Percentiles rank a stretch among this genome's conserved stretches.
Evolutionary conservation across 1,140 invertebrate genomes (phyloP).

Genomic region (Oryzaephilus surinamensis): DNA sequence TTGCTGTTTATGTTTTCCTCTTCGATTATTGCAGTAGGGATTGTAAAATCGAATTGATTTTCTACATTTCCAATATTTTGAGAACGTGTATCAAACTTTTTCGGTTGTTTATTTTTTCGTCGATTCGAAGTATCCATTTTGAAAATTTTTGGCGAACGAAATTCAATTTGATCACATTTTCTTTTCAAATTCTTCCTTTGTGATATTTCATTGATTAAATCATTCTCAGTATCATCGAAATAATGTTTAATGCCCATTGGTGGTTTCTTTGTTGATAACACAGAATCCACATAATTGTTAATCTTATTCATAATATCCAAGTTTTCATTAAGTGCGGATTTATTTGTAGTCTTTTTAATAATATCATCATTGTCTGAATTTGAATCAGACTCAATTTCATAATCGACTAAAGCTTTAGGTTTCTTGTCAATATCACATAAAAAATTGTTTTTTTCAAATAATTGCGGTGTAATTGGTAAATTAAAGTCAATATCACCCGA

Average conservation of each 20-base stretch:
- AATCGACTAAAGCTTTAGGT: conserved; percentile 20
- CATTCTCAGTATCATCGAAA: conserved; percentile 23
- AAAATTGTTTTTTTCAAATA: background rate
- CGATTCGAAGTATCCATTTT: conserved; percentile 20
- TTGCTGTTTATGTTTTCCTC: too few species aligned
- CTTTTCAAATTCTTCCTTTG: conserved; percentile 26
- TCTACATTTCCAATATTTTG: too few species aligned
- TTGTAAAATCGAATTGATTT: too few species aligned
- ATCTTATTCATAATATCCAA: conserved; percentile 12
- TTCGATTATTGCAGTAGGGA: too few species aligned
- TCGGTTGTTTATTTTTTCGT: conserved; percentile 27
- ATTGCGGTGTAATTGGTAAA: background rate
- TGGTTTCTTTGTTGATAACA: conserved; percentile 5
- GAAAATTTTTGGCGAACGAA: conserved; percentile 20
- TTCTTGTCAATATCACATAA: too few species aligned
- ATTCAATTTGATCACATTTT: conserved; percentile 12
- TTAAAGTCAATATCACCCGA: background rate
- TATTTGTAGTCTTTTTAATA: conserved; percentile 1
- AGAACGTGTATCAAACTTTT: conserved; percentile 19
- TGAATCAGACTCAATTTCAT: conserved; percentile 20
- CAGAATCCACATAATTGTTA: conserved; percentile 13
- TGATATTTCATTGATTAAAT: conserved; percentile 27
- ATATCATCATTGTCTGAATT: conserved; percentile 13
- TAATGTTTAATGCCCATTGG: conserved; percentile 12
- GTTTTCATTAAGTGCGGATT: conserved; percentile 4